A percentile compares a stretch with the other conserved stretches of the same genome.
These are phyloP conservation scores for Lagopus muta DNA, from an alignment of 2,113 vertebrate species.

Conservation along the genomic window DNA sequence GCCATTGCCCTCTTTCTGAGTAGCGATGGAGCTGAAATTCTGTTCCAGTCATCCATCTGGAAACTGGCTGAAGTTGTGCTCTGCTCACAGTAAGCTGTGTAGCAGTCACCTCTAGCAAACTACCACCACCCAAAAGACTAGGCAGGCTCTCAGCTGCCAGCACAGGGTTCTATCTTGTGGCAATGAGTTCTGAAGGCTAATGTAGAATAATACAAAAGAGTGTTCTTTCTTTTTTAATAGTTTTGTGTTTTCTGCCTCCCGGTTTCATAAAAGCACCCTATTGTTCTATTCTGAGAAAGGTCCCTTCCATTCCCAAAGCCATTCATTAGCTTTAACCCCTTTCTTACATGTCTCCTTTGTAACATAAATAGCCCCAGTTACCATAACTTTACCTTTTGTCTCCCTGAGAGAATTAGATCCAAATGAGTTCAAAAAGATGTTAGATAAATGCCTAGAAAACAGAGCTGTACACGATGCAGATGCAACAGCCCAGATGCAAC, in stretches of 20 bases:
- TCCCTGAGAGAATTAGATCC: conserved; percentile 34
- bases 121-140: background rate
- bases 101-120: background rate
- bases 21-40: background rate
- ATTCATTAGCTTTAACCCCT: conserved; percentile 47
- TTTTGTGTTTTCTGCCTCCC: conserved; percentile 60
- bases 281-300: conserved; percentile 67
- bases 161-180: background rate
- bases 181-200: conserved; percentile 28
- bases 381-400: conserved; percentile 54
- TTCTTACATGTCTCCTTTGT: conserved; percentile 49
- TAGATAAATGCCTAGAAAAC: conserved; percentile 19
- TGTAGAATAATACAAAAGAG: conserved; percentile 18
- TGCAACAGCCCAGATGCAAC: conserved; percentile 6
- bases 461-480: background rate
- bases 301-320: conserved; percentile 52
- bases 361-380: conserved; percentile 52
- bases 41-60: background rate
- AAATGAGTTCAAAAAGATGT: conserved; percentile 47
- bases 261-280: conserved; percentile 47
- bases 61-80: background rate
- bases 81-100: background rate
- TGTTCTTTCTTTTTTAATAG: conserved; percentile 58
- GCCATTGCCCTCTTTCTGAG: background rate
- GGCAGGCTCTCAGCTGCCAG: background rate